Percentiles rank a stretch among this genome's conserved stretches.
phyloP scores from a whole-genome alignment of 2,888 invertebrate species.

The Acanthosepion pharaonis region DNA sequence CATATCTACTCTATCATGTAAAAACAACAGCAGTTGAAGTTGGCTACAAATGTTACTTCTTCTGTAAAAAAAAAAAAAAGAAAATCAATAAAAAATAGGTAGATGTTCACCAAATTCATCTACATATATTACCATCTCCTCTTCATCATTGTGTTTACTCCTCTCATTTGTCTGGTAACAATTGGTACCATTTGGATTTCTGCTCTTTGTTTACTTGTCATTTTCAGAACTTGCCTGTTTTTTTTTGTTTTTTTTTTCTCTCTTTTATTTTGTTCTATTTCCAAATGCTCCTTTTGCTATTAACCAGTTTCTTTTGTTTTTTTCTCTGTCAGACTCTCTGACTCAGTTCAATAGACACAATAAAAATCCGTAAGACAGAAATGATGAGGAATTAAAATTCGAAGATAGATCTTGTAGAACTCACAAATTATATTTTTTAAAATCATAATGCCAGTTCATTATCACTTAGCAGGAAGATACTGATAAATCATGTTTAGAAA shows the following conservation, averaged over 20 bases:
- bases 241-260: too few relatives aligned
- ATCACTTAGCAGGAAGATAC: not conserved
- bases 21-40: constrained; percentile 15
- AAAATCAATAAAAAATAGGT: not conserved
- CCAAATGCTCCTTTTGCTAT: too few relatives aligned
- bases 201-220: not conserved
- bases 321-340: not conserved
- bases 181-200: not conserved
- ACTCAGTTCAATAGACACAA: not conserved
- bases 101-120: not conserved
- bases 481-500: too few relatives aligned
- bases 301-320: not conserved
- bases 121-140: not conserved
- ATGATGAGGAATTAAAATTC: not conserved
- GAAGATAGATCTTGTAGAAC: not conserved
- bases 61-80: not conserved
- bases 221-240: not conserved
- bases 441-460: not conserved
- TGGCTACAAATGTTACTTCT: not conserved
- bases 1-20: not conserved
- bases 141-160: not conserved
- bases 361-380: not conserved
- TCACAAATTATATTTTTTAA: not conserved
- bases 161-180: not conserved
- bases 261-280: too few relatives aligned